Conservation (phyloP, 2,113 vertebrate species). For the Hiodon tergisus region DNA sequence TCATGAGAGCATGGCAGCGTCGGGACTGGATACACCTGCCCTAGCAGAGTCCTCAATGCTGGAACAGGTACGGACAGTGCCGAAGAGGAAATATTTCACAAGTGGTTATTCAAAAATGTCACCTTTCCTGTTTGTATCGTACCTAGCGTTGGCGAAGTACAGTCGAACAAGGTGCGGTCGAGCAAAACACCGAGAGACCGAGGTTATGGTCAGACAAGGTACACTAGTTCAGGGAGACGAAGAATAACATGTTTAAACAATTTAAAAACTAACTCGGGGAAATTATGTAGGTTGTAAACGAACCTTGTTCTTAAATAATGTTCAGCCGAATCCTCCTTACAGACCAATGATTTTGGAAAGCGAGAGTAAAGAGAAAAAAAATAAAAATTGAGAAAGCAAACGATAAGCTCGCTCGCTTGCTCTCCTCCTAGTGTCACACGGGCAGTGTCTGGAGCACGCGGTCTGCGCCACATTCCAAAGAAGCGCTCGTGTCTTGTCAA, state of each 20-base stretch:
- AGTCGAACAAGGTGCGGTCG: conserved; percentile 64
- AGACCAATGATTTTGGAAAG: not conserved
- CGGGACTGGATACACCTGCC: conserved; percentile 54
- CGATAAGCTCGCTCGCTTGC: not conserved
- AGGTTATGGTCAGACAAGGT: conserved; percentile 64
- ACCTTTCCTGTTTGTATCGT: conserved; percentile 72
- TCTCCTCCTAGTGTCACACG: conserved; percentile 3
- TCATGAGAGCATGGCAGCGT: conserved; percentile 27
- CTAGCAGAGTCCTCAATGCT: conserved; percentile 36
- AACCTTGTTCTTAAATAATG: no score
- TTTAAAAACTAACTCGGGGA: not conserved
- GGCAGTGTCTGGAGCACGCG: conserved; percentile 16
- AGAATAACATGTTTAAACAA: conserved; percentile 30
- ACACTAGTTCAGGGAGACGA: conserved; percentile 44
- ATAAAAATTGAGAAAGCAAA: not conserved
- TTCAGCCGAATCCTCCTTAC: no score
- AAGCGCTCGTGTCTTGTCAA: conserved; percentile 11
- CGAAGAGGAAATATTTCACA: conserved; percentile 58
- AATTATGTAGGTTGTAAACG: not conserved
- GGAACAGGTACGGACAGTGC: conserved; percentile 70
- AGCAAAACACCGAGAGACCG: conserved; percentile 33
- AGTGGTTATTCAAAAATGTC: conserved; percentile 72
- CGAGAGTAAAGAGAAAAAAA: not conserved
- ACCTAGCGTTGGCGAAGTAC: conserved; percentile 60
- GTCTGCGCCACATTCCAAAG: conserved; percentile 19